Evolutionary conservation across 2,797 vertebrate genomes (phyloP).

Genomic region (Anas bahamensis): DNA sequence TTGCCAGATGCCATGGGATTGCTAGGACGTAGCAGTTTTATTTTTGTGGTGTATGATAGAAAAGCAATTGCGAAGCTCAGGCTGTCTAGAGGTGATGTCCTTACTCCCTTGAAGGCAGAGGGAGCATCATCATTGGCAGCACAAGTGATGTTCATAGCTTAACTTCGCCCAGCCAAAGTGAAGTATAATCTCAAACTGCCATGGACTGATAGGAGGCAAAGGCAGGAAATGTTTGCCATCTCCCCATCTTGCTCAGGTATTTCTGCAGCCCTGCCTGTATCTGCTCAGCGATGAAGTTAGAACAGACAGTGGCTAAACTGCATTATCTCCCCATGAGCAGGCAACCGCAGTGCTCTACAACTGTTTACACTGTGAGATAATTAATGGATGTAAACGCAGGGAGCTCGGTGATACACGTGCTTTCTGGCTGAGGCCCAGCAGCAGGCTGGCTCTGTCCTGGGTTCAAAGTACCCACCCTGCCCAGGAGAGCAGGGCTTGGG

Average conservation of each 20-base stretch:
- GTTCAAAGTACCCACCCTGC: not conserved
- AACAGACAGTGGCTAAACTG: slow-evolving; percentile 28
- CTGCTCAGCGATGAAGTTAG: not conserved
- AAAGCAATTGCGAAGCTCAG: not conserved
- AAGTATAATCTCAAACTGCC: not conserved
- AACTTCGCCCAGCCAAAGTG: not conserved
- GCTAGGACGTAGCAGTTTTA: not conserved
- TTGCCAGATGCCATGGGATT: not conserved
- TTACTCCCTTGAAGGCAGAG: not conserved
- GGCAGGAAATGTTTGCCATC: not conserved
- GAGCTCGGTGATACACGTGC: slow-evolving; percentile 4
- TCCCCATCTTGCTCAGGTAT: not conserved
- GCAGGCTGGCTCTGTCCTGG: not conserved
- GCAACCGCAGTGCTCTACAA: not conserved
- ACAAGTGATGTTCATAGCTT: not conserved
- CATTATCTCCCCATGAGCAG: slow-evolving; percentile 50
- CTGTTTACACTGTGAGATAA: slow-evolving; percentile 52
- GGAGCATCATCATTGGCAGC: not conserved
- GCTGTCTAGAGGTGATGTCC: not conserved
- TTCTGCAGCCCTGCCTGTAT: not conserved
- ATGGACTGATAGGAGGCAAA: not conserved
- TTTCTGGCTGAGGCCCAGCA: slow-evolving; percentile 1
- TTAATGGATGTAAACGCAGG: slow-evolving; percentile 37
- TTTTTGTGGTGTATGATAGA: not conserved
- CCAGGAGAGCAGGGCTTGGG: not conserved